A percentile compares a stretch with the other conserved stretches of the same genome.
Evolutionary conservation across 37 sponge, comb jelly and placozoan genomes (phyloP).

Genomic region (Ianthella basta): DNA sequence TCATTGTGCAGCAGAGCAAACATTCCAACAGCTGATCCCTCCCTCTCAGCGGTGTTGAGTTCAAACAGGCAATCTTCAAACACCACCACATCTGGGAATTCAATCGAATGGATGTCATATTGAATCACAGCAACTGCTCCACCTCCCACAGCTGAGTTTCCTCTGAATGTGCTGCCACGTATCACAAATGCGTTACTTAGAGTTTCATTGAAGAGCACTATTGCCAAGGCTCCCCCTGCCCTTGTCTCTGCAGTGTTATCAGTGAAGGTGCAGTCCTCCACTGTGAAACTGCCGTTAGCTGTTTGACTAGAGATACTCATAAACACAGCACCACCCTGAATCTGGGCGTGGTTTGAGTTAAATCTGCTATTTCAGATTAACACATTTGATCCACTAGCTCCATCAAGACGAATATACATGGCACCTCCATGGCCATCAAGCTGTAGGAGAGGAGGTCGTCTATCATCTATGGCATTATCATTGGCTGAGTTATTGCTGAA

Average conservation of each 20-base stretch:
- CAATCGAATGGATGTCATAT: background rate
- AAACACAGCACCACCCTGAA: slow-evolving; percentile 19
- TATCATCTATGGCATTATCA: background rate
- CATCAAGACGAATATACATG: background rate
- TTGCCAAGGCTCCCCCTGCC: slow-evolving; percentile 14
- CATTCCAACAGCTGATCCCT: slow-evolving; percentile 11
- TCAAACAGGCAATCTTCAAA: background rate
- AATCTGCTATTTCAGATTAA: slow-evolving; percentile 7
- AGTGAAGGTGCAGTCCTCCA: slow-evolving; percentile 14
- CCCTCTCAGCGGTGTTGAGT: background rate
- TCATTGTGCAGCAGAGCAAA: background rate
- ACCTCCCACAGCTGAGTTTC: slow-evolving; percentile 17
- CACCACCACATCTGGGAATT: background rate
- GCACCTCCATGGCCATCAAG: slow-evolving; percentile 25
- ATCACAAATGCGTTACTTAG: background rate
- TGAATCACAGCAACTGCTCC: background rate
- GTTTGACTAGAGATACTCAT: slow-evolving; percentile 3
- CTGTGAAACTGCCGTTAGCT: background rate
- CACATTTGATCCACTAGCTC: background rate
- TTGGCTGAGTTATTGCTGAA: slow-evolving; percentile 47
- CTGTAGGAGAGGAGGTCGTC: slow-evolving; percentile 10
- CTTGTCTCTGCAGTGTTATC: background rate
- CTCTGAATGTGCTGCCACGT: background rate
- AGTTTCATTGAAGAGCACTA: background rate
- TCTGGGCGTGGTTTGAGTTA: background rate